Conservation (phyloP, 2,113 vertebrate species). For the Copsychus sechellarum region DNA sequence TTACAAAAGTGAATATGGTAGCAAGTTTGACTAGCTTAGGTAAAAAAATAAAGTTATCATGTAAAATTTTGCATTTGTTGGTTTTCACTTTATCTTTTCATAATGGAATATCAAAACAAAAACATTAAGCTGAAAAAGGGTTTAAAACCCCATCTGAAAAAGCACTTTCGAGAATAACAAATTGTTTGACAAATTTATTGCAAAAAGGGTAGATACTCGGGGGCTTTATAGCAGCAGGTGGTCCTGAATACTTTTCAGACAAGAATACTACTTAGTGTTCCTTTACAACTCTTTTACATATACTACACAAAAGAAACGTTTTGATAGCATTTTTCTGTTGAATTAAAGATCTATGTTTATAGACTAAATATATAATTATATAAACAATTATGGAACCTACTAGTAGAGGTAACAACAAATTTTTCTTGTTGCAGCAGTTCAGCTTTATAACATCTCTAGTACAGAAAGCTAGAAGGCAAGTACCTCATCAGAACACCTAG, state of each 20-base stretch:
- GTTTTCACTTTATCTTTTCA: neutral
- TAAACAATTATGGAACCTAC: neutral
- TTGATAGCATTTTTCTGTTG: neutral
- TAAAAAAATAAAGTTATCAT: neutral
- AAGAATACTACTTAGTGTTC: neutral
- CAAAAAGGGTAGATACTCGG: neutral
- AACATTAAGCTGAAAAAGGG: neutral
- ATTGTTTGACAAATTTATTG: neutral
- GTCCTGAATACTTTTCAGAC: neutral
- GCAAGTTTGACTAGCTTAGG: neutral
- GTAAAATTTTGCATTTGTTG: neutral
- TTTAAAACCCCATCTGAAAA: neutral
- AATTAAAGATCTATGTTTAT: neutral
- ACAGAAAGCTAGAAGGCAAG: neutral
- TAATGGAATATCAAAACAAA: neutral
- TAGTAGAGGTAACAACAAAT: constrained; percentile 30
- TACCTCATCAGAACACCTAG: neutral
- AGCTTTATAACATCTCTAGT: neutral
- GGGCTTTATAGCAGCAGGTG: neutral
- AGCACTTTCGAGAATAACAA: neutral
- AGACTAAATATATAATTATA: neutral
- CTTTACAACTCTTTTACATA: neutral
- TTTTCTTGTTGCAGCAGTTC: neutral
- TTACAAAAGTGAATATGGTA: neutral
- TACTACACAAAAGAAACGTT: neutral